phyloP scores from a whole-genome alignment of 2,797 vertebrate species.

The Zalophus californianus region DNA sequence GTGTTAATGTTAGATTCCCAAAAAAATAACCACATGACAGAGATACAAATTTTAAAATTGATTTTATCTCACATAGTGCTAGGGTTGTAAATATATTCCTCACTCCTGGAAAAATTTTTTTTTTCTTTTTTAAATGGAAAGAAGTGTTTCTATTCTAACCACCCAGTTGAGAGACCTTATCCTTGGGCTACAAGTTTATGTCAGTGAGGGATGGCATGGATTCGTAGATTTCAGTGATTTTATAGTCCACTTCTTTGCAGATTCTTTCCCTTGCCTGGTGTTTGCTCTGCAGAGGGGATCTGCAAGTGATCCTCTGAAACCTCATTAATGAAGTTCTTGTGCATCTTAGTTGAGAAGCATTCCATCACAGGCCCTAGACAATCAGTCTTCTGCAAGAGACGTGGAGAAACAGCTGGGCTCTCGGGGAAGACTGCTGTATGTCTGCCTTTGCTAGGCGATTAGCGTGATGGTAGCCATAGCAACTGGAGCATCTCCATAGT shows the following conservation, averaged over 20 bases:
- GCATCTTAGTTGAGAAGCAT: slow-evolving; percentile 81
- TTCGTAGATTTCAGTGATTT: not conserved
- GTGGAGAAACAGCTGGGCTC: slow-evolving; percentile 90
- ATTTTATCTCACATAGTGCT: not conserved
- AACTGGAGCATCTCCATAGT: slow-evolving; percentile 93
- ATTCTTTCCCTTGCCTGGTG: slow-evolving; percentile 18
- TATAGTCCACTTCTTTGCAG: not conserved
- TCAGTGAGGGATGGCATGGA: not conserved
- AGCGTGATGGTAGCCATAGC: slow-evolving; percentile 92
- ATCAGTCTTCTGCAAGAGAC: slow-evolving; percentile 91
- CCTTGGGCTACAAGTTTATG: not conserved
- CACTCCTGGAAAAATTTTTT: not conserved
- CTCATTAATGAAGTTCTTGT: slow-evolving; percentile 79
- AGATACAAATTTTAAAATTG: not conserved
- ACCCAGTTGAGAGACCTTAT: not conserved
- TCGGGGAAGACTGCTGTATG: slow-evolving; percentile 88
- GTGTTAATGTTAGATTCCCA: not conserved
- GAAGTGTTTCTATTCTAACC: not conserved
- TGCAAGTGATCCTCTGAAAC: slow-evolving; percentile 43
- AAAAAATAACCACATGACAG: not conserved
- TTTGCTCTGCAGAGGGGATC: slow-evolving; percentile 43
- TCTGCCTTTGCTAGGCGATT: slow-evolving; percentile 91
- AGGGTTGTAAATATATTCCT: not conserved
- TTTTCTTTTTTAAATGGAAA: fast-evolving
- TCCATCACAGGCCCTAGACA: slow-evolving; percentile 89